These are phyloP conservation scores for Sebastes schlegelii DNA, from an alignment of 2,113 vertebrate genomes.

Conservation along the genomic window DNA sequence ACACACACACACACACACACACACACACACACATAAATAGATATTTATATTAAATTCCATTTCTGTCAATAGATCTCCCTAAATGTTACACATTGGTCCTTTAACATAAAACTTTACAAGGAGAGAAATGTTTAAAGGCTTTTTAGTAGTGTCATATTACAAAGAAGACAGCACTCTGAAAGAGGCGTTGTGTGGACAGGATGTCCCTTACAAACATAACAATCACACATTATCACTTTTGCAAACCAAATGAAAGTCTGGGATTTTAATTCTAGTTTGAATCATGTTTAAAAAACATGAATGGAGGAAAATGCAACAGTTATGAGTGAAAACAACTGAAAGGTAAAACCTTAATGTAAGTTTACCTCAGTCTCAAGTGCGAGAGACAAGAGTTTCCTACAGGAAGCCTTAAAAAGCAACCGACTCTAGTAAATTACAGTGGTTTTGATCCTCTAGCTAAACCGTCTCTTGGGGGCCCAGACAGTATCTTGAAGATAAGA, in stretches of 20 bases:
- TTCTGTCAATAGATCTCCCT: too few relatives aligned
- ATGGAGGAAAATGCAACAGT: neutral
- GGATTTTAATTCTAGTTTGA: neutral
- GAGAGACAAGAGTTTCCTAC: neutral
- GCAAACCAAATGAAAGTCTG: neutral
- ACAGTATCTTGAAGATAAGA: conserved; percentile 75
- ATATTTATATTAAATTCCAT: too few relatives aligned
- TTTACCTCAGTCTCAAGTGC: neutral
- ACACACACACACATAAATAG: too few relatives aligned
- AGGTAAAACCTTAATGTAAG: neutral
- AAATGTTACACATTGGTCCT: too few relatives aligned
- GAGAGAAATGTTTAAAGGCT: neutral
- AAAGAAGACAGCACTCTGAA: neutral
- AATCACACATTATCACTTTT: neutral
- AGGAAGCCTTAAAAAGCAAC: conserved; percentile 55
- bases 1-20: too few relatives aligned
- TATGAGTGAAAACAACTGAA: neutral
- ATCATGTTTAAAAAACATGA: neutral
- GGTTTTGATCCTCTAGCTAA: conserved; percentile 33
- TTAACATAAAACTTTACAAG: neutral
- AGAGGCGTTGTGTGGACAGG: neutral
- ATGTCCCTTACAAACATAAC: neutral
- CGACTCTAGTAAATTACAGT: conserved; percentile 26
- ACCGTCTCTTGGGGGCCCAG: conserved; percentile 44
- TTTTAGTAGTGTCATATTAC: neutral